Percentiles rank a stretch among this genome's conserved stretches.
These are phyloP conservation scores for Formica aserva DNA, from an alignment of 2,888 invertebrate species.

Conservation along the genomic window DNA sequence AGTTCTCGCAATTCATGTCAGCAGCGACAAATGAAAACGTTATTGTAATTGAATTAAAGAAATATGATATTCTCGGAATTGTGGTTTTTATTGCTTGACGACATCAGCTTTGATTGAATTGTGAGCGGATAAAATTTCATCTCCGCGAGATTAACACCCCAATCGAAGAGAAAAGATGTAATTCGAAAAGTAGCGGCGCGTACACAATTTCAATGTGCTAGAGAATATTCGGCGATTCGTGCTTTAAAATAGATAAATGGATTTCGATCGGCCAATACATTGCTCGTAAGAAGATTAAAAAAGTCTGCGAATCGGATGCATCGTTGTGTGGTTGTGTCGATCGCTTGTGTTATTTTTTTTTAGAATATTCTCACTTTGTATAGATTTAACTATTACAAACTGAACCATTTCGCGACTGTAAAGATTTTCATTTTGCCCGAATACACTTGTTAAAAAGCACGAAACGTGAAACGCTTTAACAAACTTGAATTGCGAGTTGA, in stretches of 20 bases:
- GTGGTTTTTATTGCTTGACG: background rate
- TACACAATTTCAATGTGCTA: constrained; percentile 29
- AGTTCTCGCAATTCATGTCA: constrained; percentile 5
- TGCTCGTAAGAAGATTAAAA: constrained; percentile 48
- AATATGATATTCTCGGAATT: background rate
- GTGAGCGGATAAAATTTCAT: constrained; percentile 24
- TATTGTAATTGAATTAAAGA: constrained; percentile 29
- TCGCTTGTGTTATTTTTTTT: background rate
- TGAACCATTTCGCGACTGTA: background rate
- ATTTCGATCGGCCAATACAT: constrained; percentile 29
- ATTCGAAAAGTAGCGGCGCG: constrained; percentile 24
- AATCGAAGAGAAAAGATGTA: constrained; percentile 34
- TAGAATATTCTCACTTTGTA: constrained; percentile 15
- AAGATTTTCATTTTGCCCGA: constrained; percentile 42
- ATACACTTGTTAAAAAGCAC: background rate
- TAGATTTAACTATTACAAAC: constrained; percentile 23
- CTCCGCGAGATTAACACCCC: constrained; percentile 31
- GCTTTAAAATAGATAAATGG: constrained; percentile 26
- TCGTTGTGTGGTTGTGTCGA: constrained; percentile 37
- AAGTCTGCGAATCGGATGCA: constrained; percentile 14
- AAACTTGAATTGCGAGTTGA: constrained; percentile 22
- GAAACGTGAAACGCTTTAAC: constrained; percentile 15
- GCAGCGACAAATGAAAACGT: constrained; percentile 13
- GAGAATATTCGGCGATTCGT: constrained; percentile 25
- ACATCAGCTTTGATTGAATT: constrained; percentile 43